These are phyloP conservation scores for Xenentodon cancila DNA, from an alignment of 2,797 vertebrate genomes.

Conservation along the genomic window DNA sequence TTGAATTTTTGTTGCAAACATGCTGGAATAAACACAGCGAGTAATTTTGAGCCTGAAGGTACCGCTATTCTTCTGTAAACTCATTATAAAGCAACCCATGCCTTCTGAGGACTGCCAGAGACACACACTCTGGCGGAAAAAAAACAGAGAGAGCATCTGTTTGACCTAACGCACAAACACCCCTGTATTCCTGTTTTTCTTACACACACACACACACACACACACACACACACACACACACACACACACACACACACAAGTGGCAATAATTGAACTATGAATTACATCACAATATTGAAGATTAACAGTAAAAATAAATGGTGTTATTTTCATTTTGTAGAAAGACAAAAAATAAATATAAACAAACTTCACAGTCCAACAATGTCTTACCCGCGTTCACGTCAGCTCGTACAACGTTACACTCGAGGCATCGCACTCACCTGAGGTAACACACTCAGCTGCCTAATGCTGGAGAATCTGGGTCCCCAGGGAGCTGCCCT, in stretches of 20 bases:
- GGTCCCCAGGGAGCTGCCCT: slow-evolving; percentile 63
- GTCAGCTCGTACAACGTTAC: slow-evolving; percentile 3
- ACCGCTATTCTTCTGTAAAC: slow-evolving; percentile 31
- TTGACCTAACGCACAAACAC: slow-evolving; percentile 47
- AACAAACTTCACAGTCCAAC: slow-evolving; percentile 1
- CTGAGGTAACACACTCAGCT: slow-evolving; percentile 55
- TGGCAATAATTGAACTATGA: neutral
- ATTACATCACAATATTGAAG: neutral
- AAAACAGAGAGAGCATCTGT: slow-evolving; percentile 51
- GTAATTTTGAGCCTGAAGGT: slow-evolving; percentile 21
- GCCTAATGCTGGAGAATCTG: slow-evolving; percentile 43
- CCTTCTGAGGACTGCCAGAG: slow-evolving; percentile 27
- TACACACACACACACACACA: neutral
- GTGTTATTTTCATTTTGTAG: slow-evolving; percentile 1
- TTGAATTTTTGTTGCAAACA: slow-evolving; percentile 12
- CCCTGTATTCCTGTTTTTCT: slow-evolving; percentile 1
- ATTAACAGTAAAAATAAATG: slow-evolving; percentile 1
- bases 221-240: neutral
- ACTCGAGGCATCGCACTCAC: slow-evolving; percentile 59
- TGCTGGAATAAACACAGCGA: slow-evolving; percentile 19
- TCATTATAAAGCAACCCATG: slow-evolving; percentile 51
- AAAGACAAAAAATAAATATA: slow-evolving; percentile 1
- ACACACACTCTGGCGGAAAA: slow-evolving; percentile 22
- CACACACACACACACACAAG: neutral
- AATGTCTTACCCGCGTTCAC: neutral